Evolutionary conservation across 2,888 invertebrate genomes (phyloP).

Genomic region (Yponomeuta plumbellus): DNA sequence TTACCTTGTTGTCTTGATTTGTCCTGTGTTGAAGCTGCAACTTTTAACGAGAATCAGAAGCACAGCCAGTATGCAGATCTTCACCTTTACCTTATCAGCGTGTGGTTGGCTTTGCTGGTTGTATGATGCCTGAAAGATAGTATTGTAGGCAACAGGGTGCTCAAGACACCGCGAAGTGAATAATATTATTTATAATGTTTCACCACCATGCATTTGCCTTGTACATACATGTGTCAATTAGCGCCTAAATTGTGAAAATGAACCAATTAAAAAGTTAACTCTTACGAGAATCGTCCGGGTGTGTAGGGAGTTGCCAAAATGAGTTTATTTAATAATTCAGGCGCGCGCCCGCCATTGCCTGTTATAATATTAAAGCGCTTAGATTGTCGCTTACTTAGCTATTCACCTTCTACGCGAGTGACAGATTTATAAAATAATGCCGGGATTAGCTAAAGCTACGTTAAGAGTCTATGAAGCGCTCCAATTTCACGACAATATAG

Average conservation of each 20-base stretch:
- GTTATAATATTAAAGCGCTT: conserved; percentile 1
- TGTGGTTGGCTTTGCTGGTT: too few relatives aligned
- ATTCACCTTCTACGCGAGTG: background rate
- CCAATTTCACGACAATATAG: too few relatives aligned
- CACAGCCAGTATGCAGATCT: too few relatives aligned
- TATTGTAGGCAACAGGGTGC: too few relatives aligned
- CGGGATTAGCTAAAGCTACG: background rate
- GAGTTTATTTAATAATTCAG: conserved; percentile 8
- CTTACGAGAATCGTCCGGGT: background rate
- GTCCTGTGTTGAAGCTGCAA: too few relatives aligned
- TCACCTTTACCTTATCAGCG: too few relatives aligned
- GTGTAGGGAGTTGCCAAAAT: background rate
- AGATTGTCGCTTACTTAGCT: conserved; percentile 8
- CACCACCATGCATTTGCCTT: background rate
- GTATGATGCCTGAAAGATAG: too few relatives aligned
- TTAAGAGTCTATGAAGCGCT: too few relatives aligned
- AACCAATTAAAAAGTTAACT: conserved; percentile 9
- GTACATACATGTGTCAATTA: background rate
- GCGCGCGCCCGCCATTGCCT: background rate
- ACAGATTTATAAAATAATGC: background rate
- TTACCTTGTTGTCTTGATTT: too few relatives aligned
- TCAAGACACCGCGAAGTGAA: too few relatives aligned
- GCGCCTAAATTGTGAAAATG: background rate
- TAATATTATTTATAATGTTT: too few relatives aligned
- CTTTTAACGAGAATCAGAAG: too few relatives aligned